Base-by-base conservation (phyloP, 2,888 invertebrate genomes). In the Autographa pulchrina region DNA sequence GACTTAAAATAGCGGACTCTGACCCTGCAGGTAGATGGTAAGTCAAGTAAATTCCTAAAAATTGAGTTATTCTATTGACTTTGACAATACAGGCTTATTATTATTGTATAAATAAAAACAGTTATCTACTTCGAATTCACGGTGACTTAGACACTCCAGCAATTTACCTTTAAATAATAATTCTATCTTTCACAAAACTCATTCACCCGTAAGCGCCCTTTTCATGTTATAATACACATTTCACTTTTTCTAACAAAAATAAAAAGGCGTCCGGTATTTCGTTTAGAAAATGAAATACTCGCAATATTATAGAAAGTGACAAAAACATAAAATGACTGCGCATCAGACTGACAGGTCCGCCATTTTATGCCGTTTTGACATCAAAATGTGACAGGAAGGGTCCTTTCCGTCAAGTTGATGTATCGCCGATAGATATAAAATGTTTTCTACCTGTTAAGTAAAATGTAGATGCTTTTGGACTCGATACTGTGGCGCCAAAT, bases 351-450 rank as follows among this genome's bases (percentile, higher is more conserved):
- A 77, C 80, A 60, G 76, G 56, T 48, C 65, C 60, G 43, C 77
- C 77, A 75, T 79, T 75, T 77, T 70, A 64, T 9, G 62, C 31
- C 71, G 65, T 58, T 80, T 82, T 82, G 82, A 77, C 80, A 72
- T 68, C 59, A 70, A 61, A 75, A 80, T 72, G 64, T 82, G 82
- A 80, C 82, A 82, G 72, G 65, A n/a, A 66, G 63, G 67, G 65
- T 65, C 79, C 70, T 59, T 31, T n/a, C 60, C 65, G 68, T 74
- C 80, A 82, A 41, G 58, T 77, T 80, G 81, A 81, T 77, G 68
- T 82, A 77, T 74, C 72, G 72, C 68, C 56, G 67, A 80, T 72
- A 77, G 74, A 77, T 77, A 77, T 38, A 65, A 73, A 71, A 69
- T 61, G 25, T 13, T 56, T 56, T 69, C 56, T 64, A 67, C 62